These are phyloP conservation scores for Corythoichthys intestinalis DNA, from an alignment of 2,113 vertebrate species.

Conservation along the genomic window DNA sequence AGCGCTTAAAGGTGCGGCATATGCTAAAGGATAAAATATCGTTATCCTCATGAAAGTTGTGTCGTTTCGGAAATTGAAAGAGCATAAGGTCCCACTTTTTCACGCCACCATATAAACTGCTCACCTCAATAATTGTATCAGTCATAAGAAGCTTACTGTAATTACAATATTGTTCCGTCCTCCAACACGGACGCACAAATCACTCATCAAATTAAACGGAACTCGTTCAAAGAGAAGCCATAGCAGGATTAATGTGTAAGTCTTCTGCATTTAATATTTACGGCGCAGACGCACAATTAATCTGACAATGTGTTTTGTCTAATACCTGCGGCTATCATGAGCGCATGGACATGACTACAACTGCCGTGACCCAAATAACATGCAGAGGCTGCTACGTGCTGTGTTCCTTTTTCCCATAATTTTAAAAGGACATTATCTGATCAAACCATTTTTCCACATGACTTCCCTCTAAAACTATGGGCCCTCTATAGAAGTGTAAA, in stretches of 20 bases:
- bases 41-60: constrained; percentile 54
- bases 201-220: constrained; percentile 70
- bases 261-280: constrained; percentile 69
- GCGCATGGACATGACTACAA: not conserved
- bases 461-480: too few species aligned
- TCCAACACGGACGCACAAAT: constrained; percentile 58
- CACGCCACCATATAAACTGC: constrained; percentile 53
- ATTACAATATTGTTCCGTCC: constrained; percentile 74
- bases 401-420: not conserved
- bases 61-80: constrained; percentile 60
- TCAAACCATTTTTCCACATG: not conserved
- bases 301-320: constrained; percentile 59
- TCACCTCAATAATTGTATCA: constrained; percentile 73
- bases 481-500: too few species aligned
- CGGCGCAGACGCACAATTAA: constrained; percentile 60
- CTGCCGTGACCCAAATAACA: constrained; percentile 28
- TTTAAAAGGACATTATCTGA: not conserved
- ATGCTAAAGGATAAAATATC: constrained; percentile 59
- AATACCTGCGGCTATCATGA: constrained; percentile 40
- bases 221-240: constrained; percentile 42
- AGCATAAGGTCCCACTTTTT: constrained; percentile 67
- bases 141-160: constrained; percentile 75
- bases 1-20: constrained; percentile 50
- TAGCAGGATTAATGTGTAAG: constrained; percentile 56
- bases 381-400: not conserved